Percentiles rank a stretch among this genome's conserved stretches.
These are phyloP conservation scores for silkworm (Bombyx mori) DNA, from an alignment of 1,140 invertebrate species.

Conservation along the genomic window DNA sequence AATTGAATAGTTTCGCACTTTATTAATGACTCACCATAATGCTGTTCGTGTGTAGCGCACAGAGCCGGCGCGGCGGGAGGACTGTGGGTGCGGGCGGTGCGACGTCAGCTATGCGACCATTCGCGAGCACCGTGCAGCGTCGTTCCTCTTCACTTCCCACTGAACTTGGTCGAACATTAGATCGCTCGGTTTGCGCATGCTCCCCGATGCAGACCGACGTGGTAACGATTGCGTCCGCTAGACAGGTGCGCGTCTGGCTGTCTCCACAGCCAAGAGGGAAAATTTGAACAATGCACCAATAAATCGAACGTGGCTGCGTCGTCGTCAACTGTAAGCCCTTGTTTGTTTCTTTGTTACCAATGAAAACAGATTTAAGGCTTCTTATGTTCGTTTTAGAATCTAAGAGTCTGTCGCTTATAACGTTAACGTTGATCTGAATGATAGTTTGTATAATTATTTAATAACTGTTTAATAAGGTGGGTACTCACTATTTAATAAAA, in stretches of 20 bases:
- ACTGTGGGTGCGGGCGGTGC: constrained; percentile 52
- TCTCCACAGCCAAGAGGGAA: constrained; percentile 56
- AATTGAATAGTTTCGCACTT: constrained; percentile 62
- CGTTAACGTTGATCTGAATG: too few relatives aligned
- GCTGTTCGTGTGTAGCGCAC: constrained; percentile 57
- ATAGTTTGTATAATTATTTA: too few relatives aligned
- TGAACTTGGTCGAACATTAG: constrained; percentile 31
- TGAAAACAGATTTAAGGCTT: too few relatives aligned
- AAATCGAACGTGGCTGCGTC: constrained; percentile 32
- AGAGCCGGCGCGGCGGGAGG: constrained; percentile 56
- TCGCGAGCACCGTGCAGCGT: constrained; percentile 35
- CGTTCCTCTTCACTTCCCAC: constrained; percentile 52
- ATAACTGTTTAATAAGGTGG: too few relatives aligned
- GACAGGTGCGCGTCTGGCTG: constrained; percentile 58
- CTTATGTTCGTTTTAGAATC: too few relatives aligned
- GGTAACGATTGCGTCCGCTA: constrained; percentile 60
- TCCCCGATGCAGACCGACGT: constrained; percentile 57
- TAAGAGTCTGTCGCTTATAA: too few relatives aligned
- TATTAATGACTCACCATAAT: constrained; percentile 66
- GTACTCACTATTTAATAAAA: too few relatives aligned
- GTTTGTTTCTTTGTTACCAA: not conserved
- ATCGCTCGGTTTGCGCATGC: constrained; percentile 50
- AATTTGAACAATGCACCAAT: constrained; percentile 52
- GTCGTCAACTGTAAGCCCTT: constrained; percentile 17
- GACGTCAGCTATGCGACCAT: constrained; percentile 30